Conservation (phyloP, 2,797 vertebrate species). For the Gymnoscopelus microlampas region DNA sequence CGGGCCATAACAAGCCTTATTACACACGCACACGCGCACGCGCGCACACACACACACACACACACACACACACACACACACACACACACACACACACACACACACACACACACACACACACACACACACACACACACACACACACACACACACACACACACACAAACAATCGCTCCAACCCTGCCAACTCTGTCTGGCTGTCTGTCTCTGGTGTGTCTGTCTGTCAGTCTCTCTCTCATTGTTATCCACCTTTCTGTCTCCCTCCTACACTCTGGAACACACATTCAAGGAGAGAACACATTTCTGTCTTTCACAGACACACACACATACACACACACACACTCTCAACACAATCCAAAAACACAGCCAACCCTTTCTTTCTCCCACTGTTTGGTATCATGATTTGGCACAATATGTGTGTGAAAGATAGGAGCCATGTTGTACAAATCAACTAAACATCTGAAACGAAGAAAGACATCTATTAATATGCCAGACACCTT, state of each 20-base stretch:
- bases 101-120: conserved; percentile 2
- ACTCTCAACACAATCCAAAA: conserved; percentile 30
- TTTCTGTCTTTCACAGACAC: conserved; percentile 19
- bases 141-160: conserved; percentile 21
- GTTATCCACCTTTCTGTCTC: conserved; percentile 15
- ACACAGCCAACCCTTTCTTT: conserved; percentile 36
- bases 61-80: conserved; percentile 21
- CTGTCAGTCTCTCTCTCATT: conserved; percentile 25
- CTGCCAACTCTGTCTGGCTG: conserved; percentile 39
- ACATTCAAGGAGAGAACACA: conserved; percentile 4
- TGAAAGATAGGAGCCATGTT: conserved; percentile 29
- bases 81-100: conserved; percentile 20
- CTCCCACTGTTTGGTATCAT: conserved; percentile 38
- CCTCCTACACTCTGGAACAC: conserved; percentile 42
- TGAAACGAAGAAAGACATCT: conserved; percentile 24
- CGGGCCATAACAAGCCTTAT: conserved; percentile 78
- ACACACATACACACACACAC: conserved; percentile 22
- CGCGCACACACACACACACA: conserved; percentile 13
- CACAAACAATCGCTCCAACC: conserved; percentile 42
- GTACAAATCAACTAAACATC: conserved; percentile 35
- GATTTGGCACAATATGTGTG: conserved; percentile 39
- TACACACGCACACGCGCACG: conserved; percentile 62
- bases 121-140: conserved; percentile 17
- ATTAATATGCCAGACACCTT: conserved; percentile 31
- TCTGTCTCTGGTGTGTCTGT: conserved; percentile 58